Evolutionary conservation across 1,140 invertebrate species (phyloP).

Genomic region (Thaumetopoea pityocampa): DNA sequence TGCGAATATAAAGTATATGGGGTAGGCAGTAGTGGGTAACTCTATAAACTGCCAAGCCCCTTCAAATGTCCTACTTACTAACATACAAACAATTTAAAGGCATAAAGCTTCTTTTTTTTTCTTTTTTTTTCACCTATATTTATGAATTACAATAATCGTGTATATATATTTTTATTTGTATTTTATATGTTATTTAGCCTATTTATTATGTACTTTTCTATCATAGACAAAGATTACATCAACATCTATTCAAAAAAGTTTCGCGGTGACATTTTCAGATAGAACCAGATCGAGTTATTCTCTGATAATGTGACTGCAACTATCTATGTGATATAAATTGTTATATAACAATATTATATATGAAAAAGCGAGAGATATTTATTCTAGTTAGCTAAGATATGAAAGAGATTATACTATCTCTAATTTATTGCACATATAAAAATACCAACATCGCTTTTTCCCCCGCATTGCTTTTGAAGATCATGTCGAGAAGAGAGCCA

Average conservation of each 20-base stretch:
- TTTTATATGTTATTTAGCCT: conserved; percentile 66
- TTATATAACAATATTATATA: conserved; percentile 41
- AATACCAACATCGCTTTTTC: conserved; percentile 50
- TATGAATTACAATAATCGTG: conserved; percentile 69
- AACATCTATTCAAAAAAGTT: conserved; percentile 56
- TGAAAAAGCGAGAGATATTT: conserved; percentile 50
- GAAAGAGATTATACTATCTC: conserved; percentile 54
- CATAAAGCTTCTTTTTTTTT: conserved; percentile 65
- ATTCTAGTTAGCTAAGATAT: conserved; percentile 70
- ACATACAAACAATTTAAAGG: conserved; percentile 71
- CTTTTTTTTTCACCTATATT: conserved; percentile 61
- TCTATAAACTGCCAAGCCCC: conserved; percentile 39
- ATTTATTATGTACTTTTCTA: conserved; percentile 67
- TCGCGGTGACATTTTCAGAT: conserved; percentile 26
- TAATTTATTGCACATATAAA: conserved; percentile 71
- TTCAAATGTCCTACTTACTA: conserved; percentile 51
- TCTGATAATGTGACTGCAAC: conserved; percentile 13
- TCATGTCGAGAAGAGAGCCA: conserved; percentile 39
- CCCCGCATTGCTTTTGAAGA: conserved; percentile 19
- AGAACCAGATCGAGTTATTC: conserved; percentile 6
- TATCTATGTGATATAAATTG: conserved; percentile 33
- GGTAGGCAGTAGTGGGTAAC: conserved; percentile 31
- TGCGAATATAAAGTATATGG: conserved; percentile 51
- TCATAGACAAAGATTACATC: conserved; percentile 68
- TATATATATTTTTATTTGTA: conserved; percentile 75